Evolutionary conservation across 2,113 vertebrate genomes (phyloP), one percentile per base, ranked within the genome.

Genomic region (Seriola aureovittata): DNA sequence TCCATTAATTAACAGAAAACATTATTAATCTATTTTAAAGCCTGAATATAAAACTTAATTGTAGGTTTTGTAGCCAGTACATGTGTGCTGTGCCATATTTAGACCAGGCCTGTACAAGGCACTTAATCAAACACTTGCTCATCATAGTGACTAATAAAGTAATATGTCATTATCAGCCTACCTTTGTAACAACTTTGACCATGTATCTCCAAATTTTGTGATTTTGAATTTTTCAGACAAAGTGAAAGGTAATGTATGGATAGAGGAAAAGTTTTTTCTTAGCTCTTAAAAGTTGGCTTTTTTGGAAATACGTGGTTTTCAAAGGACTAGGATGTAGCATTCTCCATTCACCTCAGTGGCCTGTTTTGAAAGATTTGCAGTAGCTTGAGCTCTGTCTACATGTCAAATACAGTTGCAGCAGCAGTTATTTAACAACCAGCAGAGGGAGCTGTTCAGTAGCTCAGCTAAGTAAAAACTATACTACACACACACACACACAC

Each of bases 391-490:
- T 34, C 23, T 21, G 17, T 32, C 11, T n/a, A 34, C 8, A 54
- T 25, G 38, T 6, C 19, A 64, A 19, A 25, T n/a, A 23, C 3
- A 2, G 29, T 29, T 29, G 29, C 29, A 29, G 29, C 29, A 66
- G 4, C 17, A 13, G 29, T 25, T 21, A 40, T 38, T 54, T 54
- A 32, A 58, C 21, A 71, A 36, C 73, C 82, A 85, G 74, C 8
- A 68, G 75, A 80, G 67, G 71, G 63, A 8, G 54, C 68, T 85
- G 14, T 75, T 85, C 34, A 75, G 64, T 60, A 69, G 54, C 38
- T 82, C n/a, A 63, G 2, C 29, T 29, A 29, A 29, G 29, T 29
- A 29, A 2, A 29, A 29, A 29, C 29, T 29, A 29, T 2, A 29
- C 29, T 29, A 29, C 29, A 29, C 29, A 29, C 29, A 29, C 29